Conservation (phyloP, 2,888 invertebrate species). For the Dryobota labecula region DNA sequence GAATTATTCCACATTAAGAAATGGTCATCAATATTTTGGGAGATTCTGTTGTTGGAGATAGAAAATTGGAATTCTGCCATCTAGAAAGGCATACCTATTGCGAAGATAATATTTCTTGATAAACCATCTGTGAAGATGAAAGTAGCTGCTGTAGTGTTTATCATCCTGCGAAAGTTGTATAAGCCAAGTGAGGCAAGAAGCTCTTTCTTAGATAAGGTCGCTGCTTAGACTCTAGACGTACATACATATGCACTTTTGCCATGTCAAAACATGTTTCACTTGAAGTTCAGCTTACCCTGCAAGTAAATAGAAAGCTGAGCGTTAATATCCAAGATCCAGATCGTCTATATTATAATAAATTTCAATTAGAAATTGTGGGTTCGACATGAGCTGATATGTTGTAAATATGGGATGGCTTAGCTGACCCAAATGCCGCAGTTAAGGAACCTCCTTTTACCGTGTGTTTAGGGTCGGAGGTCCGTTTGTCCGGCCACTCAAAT, state of each 20-base stretch:
- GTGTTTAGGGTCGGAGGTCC: slow-evolving; percentile 41
- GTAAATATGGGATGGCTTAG: slow-evolving; percentile 25
- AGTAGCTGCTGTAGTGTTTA: slow-evolving; percentile 33
- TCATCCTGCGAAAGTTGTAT: slow-evolving; percentile 35
- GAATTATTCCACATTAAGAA: slow-evolving; percentile 15
- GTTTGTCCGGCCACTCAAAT: slow-evolving; percentile 37
- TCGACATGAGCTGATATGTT: slow-evolving; percentile 5
- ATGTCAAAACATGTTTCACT: slow-evolving; percentile 44
- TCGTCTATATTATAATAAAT: slow-evolving; percentile 26
- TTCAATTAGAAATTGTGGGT: slow-evolving; percentile 33
- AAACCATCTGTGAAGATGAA: slow-evolving; percentile 22
- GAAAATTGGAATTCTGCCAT: slow-evolving; percentile 36
- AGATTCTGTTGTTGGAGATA: slow-evolving; percentile 17
- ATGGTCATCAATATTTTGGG: slow-evolving; percentile 34
- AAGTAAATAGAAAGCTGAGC: slow-evolving; percentile 43
- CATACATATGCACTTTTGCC: slow-evolving; percentile 31
- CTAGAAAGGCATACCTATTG: slow-evolving; percentile 8
- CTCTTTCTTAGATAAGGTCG: slow-evolving; percentile 31
- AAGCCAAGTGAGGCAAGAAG: slow-evolving; percentile 22
- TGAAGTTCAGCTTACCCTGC: slow-evolving; percentile 36
- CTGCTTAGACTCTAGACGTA: slow-evolving; percentile 18
- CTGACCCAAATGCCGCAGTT: slow-evolving; percentile 18
- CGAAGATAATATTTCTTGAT: slow-evolving; percentile 7
- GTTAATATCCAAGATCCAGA: slow-evolving; percentile 38
- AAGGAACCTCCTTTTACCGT: slow-evolving; percentile 21